Conservation (phyloP, 2,888 invertebrate species). For the Megalurothrips usitatus region DNA sequence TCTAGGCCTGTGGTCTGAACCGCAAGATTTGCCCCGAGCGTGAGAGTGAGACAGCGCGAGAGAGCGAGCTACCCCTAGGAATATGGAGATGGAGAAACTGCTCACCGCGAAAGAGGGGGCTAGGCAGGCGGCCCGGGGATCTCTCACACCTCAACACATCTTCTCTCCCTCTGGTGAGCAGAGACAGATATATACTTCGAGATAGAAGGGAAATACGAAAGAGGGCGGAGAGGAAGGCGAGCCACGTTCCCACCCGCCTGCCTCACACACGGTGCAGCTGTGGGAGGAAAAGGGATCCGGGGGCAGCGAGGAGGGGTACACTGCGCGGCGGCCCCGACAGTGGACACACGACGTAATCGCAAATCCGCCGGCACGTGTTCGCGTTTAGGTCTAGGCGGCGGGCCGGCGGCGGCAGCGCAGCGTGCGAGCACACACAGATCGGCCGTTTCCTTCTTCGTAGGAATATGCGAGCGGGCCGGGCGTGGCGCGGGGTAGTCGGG, state of each 20-base stretch:
- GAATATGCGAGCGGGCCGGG: not conserved
- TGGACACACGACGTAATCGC: too few relatives aligned
- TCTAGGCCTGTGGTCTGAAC: not conserved
- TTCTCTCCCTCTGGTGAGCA: not conserved
- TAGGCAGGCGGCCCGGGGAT: not conserved
- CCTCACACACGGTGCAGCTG: not conserved
- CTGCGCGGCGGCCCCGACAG: not conserved
- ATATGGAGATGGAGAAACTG: not conserved
- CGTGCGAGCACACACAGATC: not conserved
- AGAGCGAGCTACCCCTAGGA: not conserved
- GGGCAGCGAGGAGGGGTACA: not conserved
- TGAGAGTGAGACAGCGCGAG: too few relatives aligned
- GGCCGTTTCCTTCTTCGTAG: not conserved
- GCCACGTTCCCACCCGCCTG: not conserved
- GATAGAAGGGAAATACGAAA: not conserved
- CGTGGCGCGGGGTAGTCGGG: not conserved
- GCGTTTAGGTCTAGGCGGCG: not conserved
- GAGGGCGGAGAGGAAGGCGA: not conserved
- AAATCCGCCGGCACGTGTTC: not conserved
- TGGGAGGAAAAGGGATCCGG: not conserved
- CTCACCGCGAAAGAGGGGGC: not conserved
- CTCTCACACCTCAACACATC: not conserved
- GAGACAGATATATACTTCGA: not conserved
- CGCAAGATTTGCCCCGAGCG: slow-evolving; percentile 5
- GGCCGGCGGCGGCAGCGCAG: not conserved